Evolutionary conservation across 2,888 invertebrate species (phyloP).

Genomic region (Cryptus viduatorius): DNA sequence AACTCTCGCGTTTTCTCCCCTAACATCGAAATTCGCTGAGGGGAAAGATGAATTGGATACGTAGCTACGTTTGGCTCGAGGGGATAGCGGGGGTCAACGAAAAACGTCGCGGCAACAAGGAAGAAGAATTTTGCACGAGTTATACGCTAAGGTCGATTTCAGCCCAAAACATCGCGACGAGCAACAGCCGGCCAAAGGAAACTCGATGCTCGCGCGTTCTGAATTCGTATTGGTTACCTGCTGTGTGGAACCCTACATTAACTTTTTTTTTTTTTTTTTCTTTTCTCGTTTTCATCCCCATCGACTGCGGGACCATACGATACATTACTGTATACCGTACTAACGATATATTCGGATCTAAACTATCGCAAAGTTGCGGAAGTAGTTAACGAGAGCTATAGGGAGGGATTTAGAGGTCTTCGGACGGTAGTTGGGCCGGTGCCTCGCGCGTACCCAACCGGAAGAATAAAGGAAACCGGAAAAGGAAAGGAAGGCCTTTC

Average conservation of each 20-base stretch:
- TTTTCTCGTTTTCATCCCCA: conserved; percentile 39
- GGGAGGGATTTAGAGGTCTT: conserved; percentile 6
- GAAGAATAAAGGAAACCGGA: conserved; percentile 31
- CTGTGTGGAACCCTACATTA: conserved; percentile 27
- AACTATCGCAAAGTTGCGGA: conserved; percentile 60
- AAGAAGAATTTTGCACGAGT: conserved; percentile 37
- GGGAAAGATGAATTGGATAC: conserved; percentile 51
- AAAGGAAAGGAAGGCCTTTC: conserved; percentile 43
- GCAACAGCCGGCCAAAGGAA: conserved; percentile 18
- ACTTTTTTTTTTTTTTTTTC: neutral
- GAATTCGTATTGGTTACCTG: conserved; percentile 42
- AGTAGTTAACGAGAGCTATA: conserved; percentile 55
- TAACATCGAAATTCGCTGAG: conserved; percentile 32
- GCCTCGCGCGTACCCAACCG: conserved; percentile 29
- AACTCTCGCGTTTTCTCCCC: neutral
- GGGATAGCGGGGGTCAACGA: conserved; percentile 26
- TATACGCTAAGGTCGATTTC: conserved; percentile 4
- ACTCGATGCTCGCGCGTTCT: conserved; percentile 18
- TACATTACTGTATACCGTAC: conserved; percentile 1
- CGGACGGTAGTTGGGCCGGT: neutral
- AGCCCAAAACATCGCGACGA: conserved; percentile 5
- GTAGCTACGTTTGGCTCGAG: neutral
- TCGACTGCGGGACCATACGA: neutral
- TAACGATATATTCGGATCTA: conserved; percentile 61
- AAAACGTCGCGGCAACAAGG: conserved; percentile 23